phyloP scores from a whole-genome alignment of 2,888 invertebrate species.

The Eudasyphora cyanicolor region DNA sequence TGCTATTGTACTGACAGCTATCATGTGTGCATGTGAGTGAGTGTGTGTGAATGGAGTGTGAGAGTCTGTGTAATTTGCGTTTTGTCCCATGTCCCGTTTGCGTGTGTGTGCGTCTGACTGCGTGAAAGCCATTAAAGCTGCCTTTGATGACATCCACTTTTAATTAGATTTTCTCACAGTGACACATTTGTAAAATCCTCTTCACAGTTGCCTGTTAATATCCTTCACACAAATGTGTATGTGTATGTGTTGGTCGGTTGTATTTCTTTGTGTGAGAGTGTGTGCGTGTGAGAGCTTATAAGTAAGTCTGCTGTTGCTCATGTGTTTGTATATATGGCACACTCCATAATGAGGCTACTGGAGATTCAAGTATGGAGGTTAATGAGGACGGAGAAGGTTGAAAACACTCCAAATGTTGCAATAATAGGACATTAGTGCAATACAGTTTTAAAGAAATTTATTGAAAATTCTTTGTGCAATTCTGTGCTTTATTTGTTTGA shows the following conservation, averaged over 20 bases:
- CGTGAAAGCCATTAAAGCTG: conserved; percentile 40
- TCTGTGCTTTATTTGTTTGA: no score
- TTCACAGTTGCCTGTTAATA: conserved; percentile 41
- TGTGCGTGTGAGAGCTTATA: not conserved
- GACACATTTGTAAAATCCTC: conserved; percentile 55
- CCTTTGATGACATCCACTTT: conserved; percentile 54
- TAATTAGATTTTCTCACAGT: conserved; percentile 60
- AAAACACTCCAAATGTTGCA: no score
- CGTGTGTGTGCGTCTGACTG: conserved; percentile 7
- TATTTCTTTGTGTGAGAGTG: not conserved
- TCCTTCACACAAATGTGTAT: not conserved
- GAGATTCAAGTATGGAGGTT: no score
- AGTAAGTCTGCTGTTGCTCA: no score
- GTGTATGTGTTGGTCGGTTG: not conserved
- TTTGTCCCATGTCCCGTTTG: conserved; percentile 23
- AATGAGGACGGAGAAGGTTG: no score
- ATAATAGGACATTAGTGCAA: no score
- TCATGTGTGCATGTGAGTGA: not conserved
- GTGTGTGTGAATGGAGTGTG: not conserved
- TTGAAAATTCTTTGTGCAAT: no score
- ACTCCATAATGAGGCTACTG: no score
- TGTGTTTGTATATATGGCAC: not conserved
- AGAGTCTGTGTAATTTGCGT: conserved; percentile 12
- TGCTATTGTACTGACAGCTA: not conserved
- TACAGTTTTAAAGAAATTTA: no score